A percentile compares a stretch with the other conserved stretches of the same genome.
These are phyloP conservation scores for Drosophila bocki DNA, from an alignment of 1,140 invertebrate genomes.

Conservation along the genomic window DNA sequence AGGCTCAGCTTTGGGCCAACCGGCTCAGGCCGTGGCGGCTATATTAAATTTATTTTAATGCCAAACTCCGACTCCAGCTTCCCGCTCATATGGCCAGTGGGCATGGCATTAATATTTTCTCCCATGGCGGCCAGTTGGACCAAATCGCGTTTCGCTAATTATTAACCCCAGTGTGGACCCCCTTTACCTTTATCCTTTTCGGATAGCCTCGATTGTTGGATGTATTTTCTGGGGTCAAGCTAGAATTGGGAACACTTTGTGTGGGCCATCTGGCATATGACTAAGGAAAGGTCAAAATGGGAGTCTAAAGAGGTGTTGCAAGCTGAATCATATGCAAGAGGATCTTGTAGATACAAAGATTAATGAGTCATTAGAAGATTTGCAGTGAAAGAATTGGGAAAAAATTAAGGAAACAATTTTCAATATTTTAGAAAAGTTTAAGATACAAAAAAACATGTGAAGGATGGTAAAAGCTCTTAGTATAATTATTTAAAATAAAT, in stretches of 20 bases:
- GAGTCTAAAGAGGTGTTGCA: not conserved
- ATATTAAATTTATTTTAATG: slow-evolving; percentile 84
- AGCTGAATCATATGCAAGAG: slow-evolving; percentile 36
- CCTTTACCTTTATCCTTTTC: not conserved
- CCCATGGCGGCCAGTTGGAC: slow-evolving; percentile 31
- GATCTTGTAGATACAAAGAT: not conserved
- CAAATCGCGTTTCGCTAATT: slow-evolving; percentile 59
- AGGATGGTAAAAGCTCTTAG: too few relatives aligned
- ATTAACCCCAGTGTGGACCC: slow-evolving; percentile 21
- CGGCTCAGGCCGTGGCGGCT: slow-evolving; percentile 58
- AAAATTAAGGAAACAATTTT: too few relatives aligned
- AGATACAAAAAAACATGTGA: not conserved
- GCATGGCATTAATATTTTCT: slow-evolving; percentile 53
- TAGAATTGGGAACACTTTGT: slow-evolving; percentile 21
- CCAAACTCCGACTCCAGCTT: slow-evolving; percentile 27
- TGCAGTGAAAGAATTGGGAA: too few relatives aligned
- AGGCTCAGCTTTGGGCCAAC: slow-evolving; percentile 64
- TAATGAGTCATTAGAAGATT: not conserved
- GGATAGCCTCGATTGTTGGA: slow-evolving; percentile 7
- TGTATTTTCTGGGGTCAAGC: slow-evolving; percentile 21
- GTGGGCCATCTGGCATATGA: slow-evolving; percentile 40
- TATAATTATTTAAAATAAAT: not conserved
- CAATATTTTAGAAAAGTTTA: not conserved
- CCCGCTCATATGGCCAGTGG: slow-evolving; percentile 54
- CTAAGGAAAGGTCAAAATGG: slow-evolving; percentile 56